Conservation (phyloP, 2,888 invertebrate species). For the Smittia sp. region DNA sequence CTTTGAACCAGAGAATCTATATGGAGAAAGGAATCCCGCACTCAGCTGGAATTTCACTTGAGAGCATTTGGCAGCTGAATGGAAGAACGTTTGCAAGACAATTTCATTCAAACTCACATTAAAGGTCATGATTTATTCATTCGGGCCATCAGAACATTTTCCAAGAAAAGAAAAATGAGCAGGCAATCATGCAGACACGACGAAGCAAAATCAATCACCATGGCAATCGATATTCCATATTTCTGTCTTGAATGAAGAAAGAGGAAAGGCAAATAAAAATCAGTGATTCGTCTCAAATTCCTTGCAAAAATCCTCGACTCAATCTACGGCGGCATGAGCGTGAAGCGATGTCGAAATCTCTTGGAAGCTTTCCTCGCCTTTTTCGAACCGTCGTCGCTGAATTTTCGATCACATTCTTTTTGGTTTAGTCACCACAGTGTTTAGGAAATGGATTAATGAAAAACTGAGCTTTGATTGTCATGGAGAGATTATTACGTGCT, state of each 20-base stretch:
- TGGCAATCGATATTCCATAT: neutral
- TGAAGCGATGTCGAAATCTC: neutral
- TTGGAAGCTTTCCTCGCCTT: neutral
- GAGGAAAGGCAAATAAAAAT: neutral
- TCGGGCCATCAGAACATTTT: neutral
- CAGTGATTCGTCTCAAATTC: slow-evolving; percentile 7
- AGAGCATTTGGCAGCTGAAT: too few species aligned
- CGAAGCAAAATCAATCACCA: neutral
- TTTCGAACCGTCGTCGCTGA: too few species aligned
- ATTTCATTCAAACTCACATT: slow-evolving; percentile 4
- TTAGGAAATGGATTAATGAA: neutral
- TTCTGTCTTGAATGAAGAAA: neutral
- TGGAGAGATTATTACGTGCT: slow-evolving; percentile 12
- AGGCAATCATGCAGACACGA: neutral
- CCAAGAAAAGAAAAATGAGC: neutral
- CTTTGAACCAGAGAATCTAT: too few species aligned
- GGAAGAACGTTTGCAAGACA: too few species aligned
- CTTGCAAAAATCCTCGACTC: neutral
- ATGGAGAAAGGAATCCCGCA: too few species aligned
- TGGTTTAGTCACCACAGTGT: neutral
- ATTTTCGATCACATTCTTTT: too few species aligned
- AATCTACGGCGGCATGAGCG: neutral
- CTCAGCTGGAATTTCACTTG: too few species aligned
- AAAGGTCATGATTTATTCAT: slow-evolving; percentile 9
- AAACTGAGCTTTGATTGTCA: neutral